Evolutionary conservation across 2,113 vertebrate genomes (phyloP), one percentile per base, ranked within the genome.

Genomic region (Tetrax tetrax): DNA sequence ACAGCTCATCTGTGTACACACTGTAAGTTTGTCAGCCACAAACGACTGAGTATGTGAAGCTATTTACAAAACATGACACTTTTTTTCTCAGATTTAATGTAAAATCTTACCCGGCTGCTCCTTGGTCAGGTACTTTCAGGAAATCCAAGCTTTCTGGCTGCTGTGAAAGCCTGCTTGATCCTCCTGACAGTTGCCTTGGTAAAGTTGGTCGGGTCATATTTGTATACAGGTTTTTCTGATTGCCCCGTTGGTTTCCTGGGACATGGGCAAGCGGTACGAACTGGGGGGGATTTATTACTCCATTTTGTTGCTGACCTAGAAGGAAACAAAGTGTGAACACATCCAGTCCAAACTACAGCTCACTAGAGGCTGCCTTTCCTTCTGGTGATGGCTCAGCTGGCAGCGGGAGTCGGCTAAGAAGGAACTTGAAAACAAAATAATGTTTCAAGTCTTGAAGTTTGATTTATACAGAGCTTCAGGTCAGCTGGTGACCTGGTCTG

Each of bases 51-150:
- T 33, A 6, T 28, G 17, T 66, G 27, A 48, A 78, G 35, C 16
- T 77, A 13, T 63, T 81, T 47, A 48, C 9, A 70, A 47, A 93
- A 87, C 59, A 2, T 1, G 14, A 31, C 28, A 54, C 12, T 7
- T 35, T 56, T 56, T 83, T 83, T 74, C 47, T 64, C 50, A 43
- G 43, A 59, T n/a, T 50, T 25, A 50, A 51, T 12, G n/a, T 60
- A 59, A 90, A 75, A 75, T n/a, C 99, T 99, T 98, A 99, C 99
- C 99, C 99, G 3, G 99, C 99, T 43, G 99, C 99, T 84, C 99
- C 99, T 96, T 99, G 99, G 50, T 99, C 99, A 1, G 99, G 99
- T 31, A 99, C 99, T 94, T 94, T 98, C 83, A 99, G 98, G 95
- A 99, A 99, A 93, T 99, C 99, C 95, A 99, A 87, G 97, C 99